Evolutionary conservation across 2,888 invertebrate species (phyloP).

Genomic region (Limnephilus rhombicus): DNA sequence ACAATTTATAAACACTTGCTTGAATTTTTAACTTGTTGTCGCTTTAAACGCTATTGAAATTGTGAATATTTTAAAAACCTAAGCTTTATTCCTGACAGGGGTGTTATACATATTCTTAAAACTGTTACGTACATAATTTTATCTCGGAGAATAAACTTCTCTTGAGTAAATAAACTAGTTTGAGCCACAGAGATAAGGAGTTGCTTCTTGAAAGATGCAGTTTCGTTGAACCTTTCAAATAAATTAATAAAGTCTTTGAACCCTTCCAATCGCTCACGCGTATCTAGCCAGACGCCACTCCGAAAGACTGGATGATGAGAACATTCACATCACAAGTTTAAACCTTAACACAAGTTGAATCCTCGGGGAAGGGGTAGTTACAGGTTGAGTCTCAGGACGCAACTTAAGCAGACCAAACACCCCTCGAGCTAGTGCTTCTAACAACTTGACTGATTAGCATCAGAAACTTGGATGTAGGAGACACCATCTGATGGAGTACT

Average conservation of each 20-base stretch:
- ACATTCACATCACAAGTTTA: constrained; percentile 34
- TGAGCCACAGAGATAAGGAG: background rate
- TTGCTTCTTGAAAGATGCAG: background rate
- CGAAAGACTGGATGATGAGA: background rate
- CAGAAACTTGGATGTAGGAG: background rate
- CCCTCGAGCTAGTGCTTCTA: background rate
- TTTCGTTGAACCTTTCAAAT: background rate
- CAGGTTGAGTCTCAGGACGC: background rate
- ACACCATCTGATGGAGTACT: constrained; percentile 5
- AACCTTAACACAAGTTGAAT: constrained; percentile 3
- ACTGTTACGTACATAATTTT: no score
- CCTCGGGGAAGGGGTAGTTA: background rate
- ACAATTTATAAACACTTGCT: no score
- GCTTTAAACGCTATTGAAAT: no score
- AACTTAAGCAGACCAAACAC: background rate
- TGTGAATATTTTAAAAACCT: no score
- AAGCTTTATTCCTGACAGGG: no score
- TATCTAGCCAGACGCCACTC: background rate
- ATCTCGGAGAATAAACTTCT: background rate
- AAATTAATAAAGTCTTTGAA: background rate
- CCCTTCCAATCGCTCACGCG: background rate
- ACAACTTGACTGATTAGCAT: constrained; percentile 27
- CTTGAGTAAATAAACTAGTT: background rate
- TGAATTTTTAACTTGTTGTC: no score
- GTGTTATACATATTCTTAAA: no score